Base-by-base conservation (phyloP, 2,797 vertebrate species). In the Potorous gilbertii region DNA sequence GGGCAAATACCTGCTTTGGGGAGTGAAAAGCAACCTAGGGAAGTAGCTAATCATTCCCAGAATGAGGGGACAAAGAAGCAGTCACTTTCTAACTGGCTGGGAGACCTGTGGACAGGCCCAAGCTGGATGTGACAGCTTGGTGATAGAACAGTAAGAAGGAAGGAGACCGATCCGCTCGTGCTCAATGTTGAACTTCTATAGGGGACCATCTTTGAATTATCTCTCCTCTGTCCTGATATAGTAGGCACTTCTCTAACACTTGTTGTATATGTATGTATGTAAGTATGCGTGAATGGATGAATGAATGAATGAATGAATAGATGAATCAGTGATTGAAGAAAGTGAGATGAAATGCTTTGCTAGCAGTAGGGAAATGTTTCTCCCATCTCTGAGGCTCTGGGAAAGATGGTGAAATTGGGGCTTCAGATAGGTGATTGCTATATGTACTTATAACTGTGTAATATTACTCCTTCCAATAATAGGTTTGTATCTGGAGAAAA, bases 1-100 rank as follows among this genome's bases (percentile, higher is more conserved):
- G 81, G 54, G 95, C 11, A 87, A 87, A 55, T 56, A 56, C 92
- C 14, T 56, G 93, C 57, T 34, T 87, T 94, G 40, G 54, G 40
- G n/a, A 34, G 1, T 90, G 31, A 91, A 92, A 94, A 91, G 21
- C 55, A 92, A 94, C 31, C 31, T 59, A 92, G 24, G 24, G 50
- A 74, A 46, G 11, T 90, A 50, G 74, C 40, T 90, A 54, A 62
- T 66, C 0, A 0, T 55, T 62, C 50, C n/a, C 21, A n/a, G 11
- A 1, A 91, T 93, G n/a, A 50, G 28, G 93, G 81, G 56, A 31
- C 92, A 54, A 62, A 92, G 90, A 93, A 87, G 56, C 54, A 10
- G 55, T 66, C 27, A 0, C 0, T 55, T 74, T 95, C 90, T 92
- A 92, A 50, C 62, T 50, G 50, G 50, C 50, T 50, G 50, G 50